Conservation (phyloP, 2,888 invertebrate genomes). For the Macrosoma leucophasiata region DNA sequence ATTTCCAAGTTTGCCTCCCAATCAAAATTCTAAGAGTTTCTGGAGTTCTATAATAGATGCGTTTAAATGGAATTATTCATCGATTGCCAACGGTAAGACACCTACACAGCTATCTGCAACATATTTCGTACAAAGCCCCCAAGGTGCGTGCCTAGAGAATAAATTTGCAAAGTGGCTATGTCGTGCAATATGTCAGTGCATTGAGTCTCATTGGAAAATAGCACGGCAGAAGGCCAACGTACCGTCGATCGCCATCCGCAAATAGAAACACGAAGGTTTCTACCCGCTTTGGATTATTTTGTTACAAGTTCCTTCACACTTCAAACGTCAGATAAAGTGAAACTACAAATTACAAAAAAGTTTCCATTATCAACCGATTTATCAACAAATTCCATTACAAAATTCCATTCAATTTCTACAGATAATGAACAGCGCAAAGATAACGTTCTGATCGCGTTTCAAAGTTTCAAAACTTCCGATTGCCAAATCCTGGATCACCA, state of each 20-base stretch:
- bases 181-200: conserved; percentile 45
- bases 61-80: too few species aligned
- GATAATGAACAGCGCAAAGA: conserved; percentile 26
- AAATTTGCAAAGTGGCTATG: conserved; percentile 15
- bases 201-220: conserved; percentile 52
- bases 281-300: conserved; percentile 58
- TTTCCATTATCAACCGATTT: too few species aligned
- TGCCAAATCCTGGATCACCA: conserved; percentile 61
- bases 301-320: conserved; percentile 40
- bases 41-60: too few species aligned
- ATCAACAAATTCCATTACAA: conserved; percentile 13
- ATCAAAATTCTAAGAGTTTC: too few species aligned
- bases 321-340: too few species aligned
- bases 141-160: background rate
- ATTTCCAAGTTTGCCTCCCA: too few species aligned
- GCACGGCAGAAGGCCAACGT: conserved; percentile 64
- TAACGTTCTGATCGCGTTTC: conserved; percentile 29
- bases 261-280: conserved; percentile 64
- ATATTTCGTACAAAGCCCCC: too few species aligned
- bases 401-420: conserved; percentile 15
- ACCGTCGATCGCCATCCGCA: conserved; percentile 53
- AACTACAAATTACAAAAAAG: too few species aligned
- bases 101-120: too few species aligned
- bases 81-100: too few species aligned
- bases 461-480: conserved; percentile 42